Conservation (phyloP, 2,797 vertebrate species). For the Gobionotothen gibberifrons region DNA sequence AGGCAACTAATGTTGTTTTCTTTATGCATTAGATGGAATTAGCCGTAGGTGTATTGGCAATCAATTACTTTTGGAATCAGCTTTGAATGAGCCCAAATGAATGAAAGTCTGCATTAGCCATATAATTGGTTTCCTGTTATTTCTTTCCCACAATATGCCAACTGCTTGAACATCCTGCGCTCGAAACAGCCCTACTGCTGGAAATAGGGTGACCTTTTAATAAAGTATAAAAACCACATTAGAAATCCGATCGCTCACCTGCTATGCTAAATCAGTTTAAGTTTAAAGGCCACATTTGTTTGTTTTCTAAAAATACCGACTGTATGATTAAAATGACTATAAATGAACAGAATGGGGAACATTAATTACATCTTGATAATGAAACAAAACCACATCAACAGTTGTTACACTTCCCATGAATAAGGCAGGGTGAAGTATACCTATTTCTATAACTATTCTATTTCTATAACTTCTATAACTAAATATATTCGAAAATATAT, state of each 20-base stretch:
- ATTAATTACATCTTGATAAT: slow-evolving; percentile 24
- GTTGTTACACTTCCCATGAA: background rate
- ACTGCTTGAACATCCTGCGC: slow-evolving; percentile 43
- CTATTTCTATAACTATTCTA: no score
- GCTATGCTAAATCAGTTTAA: slow-evolving; percentile 61
- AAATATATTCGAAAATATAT: no score
- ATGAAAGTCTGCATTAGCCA: slow-evolving; percentile 23
- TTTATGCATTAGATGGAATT: slow-evolving; percentile 15
- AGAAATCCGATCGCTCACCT: slow-evolving; percentile 66
- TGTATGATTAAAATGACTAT: slow-evolving; percentile 18
- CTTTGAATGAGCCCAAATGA: slow-evolving; percentile 34
- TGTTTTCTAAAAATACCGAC: slow-evolving; percentile 59
- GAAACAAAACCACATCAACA: background rate
- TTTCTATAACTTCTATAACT: no score
- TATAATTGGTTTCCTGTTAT: slow-evolving; percentile 38
- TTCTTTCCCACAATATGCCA: slow-evolving; percentile 38
- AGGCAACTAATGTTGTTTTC: slow-evolving; percentile 11
- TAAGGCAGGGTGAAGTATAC: background rate
- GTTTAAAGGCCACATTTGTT: slow-evolving; percentile 71
- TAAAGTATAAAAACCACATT: slow-evolving; percentile 51
- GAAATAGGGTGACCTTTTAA: slow-evolving; percentile 71
- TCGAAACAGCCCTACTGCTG: slow-evolving; percentile 39
- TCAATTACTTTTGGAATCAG: slow-evolving; percentile 22
- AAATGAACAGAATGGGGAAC: slow-evolving; percentile 19
- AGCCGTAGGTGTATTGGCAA: slow-evolving; percentile 3